Evolutionary conservation across 2,888 invertebrate species (phyloP).

Genomic region (Galerucella pusilla): DNA sequence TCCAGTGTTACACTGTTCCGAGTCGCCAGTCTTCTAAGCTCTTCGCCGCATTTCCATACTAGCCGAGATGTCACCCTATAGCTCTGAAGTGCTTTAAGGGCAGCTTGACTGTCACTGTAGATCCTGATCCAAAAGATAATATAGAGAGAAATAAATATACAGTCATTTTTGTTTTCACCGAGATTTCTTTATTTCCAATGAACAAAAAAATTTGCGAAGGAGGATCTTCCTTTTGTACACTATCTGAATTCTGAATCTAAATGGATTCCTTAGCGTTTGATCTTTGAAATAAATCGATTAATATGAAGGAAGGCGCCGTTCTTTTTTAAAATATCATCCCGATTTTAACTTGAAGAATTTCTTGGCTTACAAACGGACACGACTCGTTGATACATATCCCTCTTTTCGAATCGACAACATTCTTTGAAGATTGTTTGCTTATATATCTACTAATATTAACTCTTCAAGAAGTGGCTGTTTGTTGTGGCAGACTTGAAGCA

Average conservation of each 20-base stretch:
- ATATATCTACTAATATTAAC: slow-evolving; percentile 39
- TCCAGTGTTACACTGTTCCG: no score
- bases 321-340: slow-evolving; percentile 7
- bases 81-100: no score
- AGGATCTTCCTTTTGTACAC: background rate
- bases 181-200: background rate
- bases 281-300: slow-evolving; percentile 14
- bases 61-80: no score
- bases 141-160: no score
- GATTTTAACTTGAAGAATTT: slow-evolving; percentile 6
- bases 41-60: no score
- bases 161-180: no score
- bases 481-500: slow-evolving; percentile 24
- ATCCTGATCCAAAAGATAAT: no score
- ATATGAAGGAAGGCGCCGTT: background rate
- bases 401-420: slow-evolving; percentile 30
- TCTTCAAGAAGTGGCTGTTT: slow-evolving; percentile 32
- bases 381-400: slow-evolving; percentile 18
- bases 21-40: no score
- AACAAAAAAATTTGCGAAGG: background rate
- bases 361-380: background rate
- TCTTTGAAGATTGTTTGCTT: slow-evolving; percentile 39
- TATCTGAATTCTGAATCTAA: background rate
- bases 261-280: background rate
- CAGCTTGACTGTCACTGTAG: no score